phyloP scores from a whole-genome alignment of 1,140 invertebrate species.

The Laupala kohalensis region DNA sequence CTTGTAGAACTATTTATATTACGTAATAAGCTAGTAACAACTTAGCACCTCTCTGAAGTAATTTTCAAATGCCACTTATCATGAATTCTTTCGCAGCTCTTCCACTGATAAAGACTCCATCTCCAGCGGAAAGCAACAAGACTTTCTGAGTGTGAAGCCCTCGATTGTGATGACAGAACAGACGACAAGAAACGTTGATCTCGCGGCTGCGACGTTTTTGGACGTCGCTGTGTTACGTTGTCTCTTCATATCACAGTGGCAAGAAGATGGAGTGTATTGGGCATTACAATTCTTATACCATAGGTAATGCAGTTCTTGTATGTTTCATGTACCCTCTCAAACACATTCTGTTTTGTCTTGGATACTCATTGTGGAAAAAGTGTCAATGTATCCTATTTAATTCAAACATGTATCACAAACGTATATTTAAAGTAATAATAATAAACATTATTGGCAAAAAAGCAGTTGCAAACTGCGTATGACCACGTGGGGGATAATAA shows the following conservation, averaged over 20 bases:
- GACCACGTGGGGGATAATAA: too few species aligned
- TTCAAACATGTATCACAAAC: too few species aligned
- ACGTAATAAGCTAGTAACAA: too few species aligned
- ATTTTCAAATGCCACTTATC: not conserved
- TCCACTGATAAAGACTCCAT: conserved; percentile 15
- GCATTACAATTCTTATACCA: conserved; percentile 86
- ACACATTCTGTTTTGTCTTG: not conserved
- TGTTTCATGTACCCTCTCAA: not conserved
- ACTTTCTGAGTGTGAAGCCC: not conserved
- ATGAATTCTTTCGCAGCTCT: conserved; percentile 10
- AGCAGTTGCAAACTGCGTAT: too few species aligned
- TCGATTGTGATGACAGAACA: not conserved
- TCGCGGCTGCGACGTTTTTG: conserved; percentile 81
- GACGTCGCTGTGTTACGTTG: conserved; percentile 92
- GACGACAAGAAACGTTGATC: conserved; percentile 33
- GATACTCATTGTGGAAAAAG: too few species aligned
- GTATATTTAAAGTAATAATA: too few species aligned
- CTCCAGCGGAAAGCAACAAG: not conserved
- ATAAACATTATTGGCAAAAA: too few species aligned
- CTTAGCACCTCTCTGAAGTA: too few species aligned
- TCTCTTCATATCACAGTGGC: conserved; percentile 94
- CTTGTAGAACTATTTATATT: too few species aligned
- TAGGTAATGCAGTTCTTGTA: conserved; percentile 50
- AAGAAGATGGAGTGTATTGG: conserved; percentile 74
- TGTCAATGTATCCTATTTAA: too few species aligned